These are phyloP conservation scores for Eurytemora carolleeae DNA, from an alignment of 1,140 invertebrate species.

Conservation along the genomic window DNA sequence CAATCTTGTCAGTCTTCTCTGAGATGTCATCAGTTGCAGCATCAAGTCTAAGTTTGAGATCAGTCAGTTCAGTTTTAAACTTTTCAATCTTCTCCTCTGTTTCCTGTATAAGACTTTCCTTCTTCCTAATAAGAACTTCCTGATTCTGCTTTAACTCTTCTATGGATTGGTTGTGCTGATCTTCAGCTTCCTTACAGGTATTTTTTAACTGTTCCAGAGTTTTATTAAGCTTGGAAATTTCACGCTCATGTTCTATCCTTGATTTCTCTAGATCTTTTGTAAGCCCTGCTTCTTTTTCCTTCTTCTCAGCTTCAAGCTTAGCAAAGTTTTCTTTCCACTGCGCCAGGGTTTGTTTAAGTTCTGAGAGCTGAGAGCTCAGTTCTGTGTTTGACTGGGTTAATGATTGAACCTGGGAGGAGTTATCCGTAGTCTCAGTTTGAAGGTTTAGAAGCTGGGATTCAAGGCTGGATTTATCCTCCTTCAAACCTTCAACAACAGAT, in stretches of 20 bases:
- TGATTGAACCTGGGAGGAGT: not conserved
- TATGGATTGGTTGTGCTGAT: not conserved
- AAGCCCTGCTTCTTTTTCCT: not conserved
- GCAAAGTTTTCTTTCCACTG: not conserved
- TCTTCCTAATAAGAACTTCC: not conserved
- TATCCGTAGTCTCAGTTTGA: not conserved
- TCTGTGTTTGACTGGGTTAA: not conserved
- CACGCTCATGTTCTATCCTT: not conserved
- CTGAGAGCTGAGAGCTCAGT: not conserved
- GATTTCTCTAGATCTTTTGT: not conserved
- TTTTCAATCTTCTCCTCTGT: not conserved
- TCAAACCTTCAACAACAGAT: conserved; percentile 1
- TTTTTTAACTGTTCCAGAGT: not conserved
- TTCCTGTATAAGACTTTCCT: not conserved
- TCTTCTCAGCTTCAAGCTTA: not conserved
- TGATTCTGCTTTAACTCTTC: not conserved
- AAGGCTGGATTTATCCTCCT: conserved; percentile 4
- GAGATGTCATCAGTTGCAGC: not conserved
- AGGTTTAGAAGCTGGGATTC: not conserved
- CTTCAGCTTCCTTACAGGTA: not conserved
- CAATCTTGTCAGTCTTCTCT: not conserved
- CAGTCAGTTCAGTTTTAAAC: not conserved
- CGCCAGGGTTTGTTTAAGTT: not conserved
- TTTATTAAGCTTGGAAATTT: not conserved
- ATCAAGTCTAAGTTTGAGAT: not conserved